Evolutionary conservation across 2,888 invertebrate genomes (phyloP).

Genomic region (Spisula subtruncata): DNA sequence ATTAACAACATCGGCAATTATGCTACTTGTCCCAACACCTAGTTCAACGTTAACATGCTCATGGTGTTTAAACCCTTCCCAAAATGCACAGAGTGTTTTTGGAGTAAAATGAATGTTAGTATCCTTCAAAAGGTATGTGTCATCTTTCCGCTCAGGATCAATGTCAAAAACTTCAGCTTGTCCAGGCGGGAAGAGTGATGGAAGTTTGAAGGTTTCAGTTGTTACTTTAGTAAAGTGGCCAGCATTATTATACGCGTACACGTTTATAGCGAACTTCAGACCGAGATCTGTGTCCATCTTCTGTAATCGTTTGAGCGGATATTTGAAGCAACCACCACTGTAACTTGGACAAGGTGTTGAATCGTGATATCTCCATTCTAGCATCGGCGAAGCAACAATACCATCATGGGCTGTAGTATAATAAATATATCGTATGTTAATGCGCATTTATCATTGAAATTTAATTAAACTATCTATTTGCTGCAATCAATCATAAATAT

Average conservation of each 20-base stretch:
- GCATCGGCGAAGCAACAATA: constrained; percentile 32
- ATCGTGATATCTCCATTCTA: constrained; percentile 55
- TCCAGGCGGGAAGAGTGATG: constrained; percentile 71
- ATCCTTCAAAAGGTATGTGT: constrained; percentile 12
- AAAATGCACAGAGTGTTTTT: constrained; percentile 50
- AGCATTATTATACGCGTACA: constrained; percentile 68
- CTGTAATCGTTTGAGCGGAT: constrained; percentile 57
- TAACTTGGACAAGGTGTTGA: constrained; percentile 33
- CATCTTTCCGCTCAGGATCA: constrained; percentile 39
- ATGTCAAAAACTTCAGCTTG: constrained; percentile 63
- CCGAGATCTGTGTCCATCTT: constrained; percentile 52
- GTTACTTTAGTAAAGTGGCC: constrained; percentile 52
- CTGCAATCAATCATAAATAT: too few species aligned
- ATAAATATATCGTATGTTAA: too few species aligned
- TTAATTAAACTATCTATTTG: too few species aligned
- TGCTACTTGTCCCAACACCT: constrained; percentile 44
- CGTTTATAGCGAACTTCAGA: constrained; percentile 46
- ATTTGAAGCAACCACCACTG: constrained; percentile 57
- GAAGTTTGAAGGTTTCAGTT: constrained; percentile 59
- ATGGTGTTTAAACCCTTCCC: constrained; percentile 62
- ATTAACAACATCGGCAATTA: constrained; percentile 29
- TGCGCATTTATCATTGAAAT: too few species aligned
- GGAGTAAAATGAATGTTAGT: constrained; percentile 46
- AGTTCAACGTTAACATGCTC: constrained; percentile 53
- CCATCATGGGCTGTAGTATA: constrained; percentile 48